A percentile compares a stretch with the other conserved stretches of the same genome.
These are phyloP conservation scores for Apodemus sylvaticus DNA, from an alignment of 2,113 vertebrate genomes.

Conservation along the genomic window DNA sequence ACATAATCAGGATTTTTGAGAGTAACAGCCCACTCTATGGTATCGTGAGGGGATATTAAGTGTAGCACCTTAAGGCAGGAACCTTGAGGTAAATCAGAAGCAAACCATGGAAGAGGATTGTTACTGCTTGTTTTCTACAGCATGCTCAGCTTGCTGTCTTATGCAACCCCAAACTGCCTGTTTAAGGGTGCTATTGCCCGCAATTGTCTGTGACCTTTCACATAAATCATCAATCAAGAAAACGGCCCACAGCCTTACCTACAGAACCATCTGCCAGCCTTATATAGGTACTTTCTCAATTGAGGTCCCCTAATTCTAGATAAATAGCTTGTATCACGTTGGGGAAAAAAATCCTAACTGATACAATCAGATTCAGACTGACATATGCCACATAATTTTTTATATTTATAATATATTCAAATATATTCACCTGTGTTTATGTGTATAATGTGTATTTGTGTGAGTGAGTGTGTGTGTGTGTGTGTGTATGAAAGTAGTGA, in stretches of 20 bases:
- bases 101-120: background rate
- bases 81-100: background rate
- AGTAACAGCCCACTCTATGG: background rate
- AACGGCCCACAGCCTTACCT: background rate
- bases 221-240: background rate
- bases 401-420: background rate
- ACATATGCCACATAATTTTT: too few species aligned
- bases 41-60: background rate
- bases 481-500: background rate
- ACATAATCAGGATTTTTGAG: background rate
- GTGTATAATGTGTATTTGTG: background rate
- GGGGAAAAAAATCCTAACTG: background rate
- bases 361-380: background rate
- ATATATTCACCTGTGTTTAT: background rate
- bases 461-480: too few species aligned
- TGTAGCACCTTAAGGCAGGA: background rate
- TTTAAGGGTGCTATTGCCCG: background rate
- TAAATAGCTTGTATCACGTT: background rate
- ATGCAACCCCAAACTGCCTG: background rate
- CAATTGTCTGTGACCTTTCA: background rate
- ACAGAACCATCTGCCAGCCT: background rate
- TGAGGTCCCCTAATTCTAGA: background rate
- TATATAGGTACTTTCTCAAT: background rate
- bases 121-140: background rate
- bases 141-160: background rate